Conservation (phyloP, 1,140 invertebrate species). For the Steinernema khuongi region DNA sequence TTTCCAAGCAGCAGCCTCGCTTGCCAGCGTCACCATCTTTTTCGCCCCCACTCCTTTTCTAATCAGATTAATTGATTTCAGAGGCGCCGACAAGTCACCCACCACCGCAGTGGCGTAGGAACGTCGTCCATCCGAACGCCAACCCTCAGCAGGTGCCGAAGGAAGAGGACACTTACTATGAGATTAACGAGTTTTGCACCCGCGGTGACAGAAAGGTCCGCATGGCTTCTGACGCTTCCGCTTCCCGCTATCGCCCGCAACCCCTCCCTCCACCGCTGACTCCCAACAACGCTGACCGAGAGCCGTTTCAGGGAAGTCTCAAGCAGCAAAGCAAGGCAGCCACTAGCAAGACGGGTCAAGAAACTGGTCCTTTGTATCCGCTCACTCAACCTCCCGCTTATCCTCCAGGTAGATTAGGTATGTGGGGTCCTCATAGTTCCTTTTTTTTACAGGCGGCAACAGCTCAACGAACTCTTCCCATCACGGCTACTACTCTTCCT, state of each 20-base stretch:
- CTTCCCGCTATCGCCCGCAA: conserved; percentile 21
- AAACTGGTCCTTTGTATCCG: conserved; percentile 26
- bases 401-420: conserved; percentile 15
- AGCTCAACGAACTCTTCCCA: conserved; percentile 22
- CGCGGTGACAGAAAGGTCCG: neutral
- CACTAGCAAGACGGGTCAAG: conserved; percentile 13
- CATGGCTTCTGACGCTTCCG: conserved; percentile 12
- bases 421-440: neutral
- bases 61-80: conserved; percentile 17
- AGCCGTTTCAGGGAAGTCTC: conserved; percentile 12
- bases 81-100: neutral
- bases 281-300: conserved; percentile 22
- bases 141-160: conserved; percentile 13
- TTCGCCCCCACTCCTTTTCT: conserved; percentile 23
- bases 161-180: conserved; percentile 31
- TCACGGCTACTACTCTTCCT: conserved; percentile 20
- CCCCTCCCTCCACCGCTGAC: conserved; percentile 9
- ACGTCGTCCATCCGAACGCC: conserved; percentile 18
- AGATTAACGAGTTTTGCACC: conserved; percentile 23
- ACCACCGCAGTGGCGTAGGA: neutral
- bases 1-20: too few species aligned
- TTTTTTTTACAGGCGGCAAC: conserved; percentile 31
- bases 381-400: conserved; percentile 32
- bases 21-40: neutral
- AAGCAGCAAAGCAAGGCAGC: conserved; percentile 11